These are phyloP conservation scores for Camponotus pennsylvanicus DNA, from an alignment of 1,140 invertebrate species.

Conservation along the genomic window DNA sequence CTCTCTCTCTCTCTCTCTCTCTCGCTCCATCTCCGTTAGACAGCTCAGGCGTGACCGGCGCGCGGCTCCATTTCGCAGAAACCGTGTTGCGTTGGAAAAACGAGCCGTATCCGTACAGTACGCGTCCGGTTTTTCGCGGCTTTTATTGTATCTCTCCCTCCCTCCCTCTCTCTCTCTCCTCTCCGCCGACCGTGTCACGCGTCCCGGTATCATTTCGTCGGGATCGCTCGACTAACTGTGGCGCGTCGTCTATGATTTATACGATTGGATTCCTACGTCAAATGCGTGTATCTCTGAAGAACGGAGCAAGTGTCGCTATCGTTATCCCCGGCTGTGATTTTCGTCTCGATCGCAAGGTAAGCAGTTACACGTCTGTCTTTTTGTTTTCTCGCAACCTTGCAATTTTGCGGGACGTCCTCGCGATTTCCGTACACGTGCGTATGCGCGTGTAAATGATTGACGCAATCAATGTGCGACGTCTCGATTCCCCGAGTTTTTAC, in stretches of 20 bases:
- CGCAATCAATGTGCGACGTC: neutral
- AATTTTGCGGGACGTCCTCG: neutral
- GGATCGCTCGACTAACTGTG: slow-evolving; percentile 32
- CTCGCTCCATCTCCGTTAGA: slow-evolving; percentile 70
- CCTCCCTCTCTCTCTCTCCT: neutral
- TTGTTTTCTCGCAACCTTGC: neutral
- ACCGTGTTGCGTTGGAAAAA: slow-evolving; percentile 65
- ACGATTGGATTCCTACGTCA: slow-evolving; percentile 30
- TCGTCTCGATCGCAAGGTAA: neutral
- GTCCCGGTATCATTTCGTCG: neutral
- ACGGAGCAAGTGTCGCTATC: neutral
- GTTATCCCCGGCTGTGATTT: slow-evolving; percentile 5
- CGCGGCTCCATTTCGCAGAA: slow-evolving; percentile 72
- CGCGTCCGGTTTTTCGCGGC: slow-evolving; percentile 66
- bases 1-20: too few relatives aligned
- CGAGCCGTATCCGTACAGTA: slow-evolving; percentile 67
- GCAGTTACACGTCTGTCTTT: neutral
- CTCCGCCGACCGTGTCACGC: slow-evolving; percentile 1
- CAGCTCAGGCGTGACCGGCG: slow-evolving; percentile 73
- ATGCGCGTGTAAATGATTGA: neutral
- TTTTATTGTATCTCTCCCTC: slow-evolving; percentile 23
- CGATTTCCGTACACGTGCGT: neutral
- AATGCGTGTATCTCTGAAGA: slow-evolving; percentile 21
- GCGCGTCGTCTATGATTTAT: slow-evolving; percentile 43
- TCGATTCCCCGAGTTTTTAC: slow-evolving; percentile 7